Evolutionary conservation across 1,140 invertebrate species (phyloP), one percentile per base, ranked within the genome.

Genomic region (Drosophila seguyi): DNA sequence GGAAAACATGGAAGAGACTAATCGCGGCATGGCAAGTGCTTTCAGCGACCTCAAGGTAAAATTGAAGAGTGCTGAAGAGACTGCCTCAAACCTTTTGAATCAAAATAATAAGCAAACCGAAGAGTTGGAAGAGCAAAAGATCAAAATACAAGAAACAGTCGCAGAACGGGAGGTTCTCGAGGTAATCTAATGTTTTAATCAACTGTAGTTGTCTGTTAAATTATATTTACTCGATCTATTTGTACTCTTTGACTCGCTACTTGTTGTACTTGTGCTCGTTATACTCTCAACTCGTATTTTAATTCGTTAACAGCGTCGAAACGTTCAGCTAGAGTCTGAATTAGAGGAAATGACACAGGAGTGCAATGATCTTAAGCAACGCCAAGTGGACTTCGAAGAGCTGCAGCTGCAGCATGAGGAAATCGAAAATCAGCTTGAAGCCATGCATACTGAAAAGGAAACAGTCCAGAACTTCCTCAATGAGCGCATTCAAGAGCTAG

Each of bases 381-480:
- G 27, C 18, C 7, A 16, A 10, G 14, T 1, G 18, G 2, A 36
- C 2, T 22, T 16, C 4, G 14, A 36, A 3, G 20, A 3, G 0
- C 2, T 38, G 8, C 34, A 38, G 20, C n/a, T 11, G 8, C 3
- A 4, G 2, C 6, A 5, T n/a, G 34, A 38, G 4, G 4, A 25
- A n/a, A n/a, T n/a, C 1, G 1, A 14, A 6, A 11, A n/a, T 22
- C 20, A 52, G 13, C 29, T 52, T 5, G 13, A 52, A 52, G 0
- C 7, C 3, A 6, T 3, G n/a, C n/a, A 3, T 20, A 14, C 6
- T 18, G 48, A 52, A 7, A 52, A 14, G 11, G 27, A 34, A 52
- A 14, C 0, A 2, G 0, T 5, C 0, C 11, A 20, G 1, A 14
- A 7, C 6, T 7, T 13, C 3, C 11, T 52, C 1, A 4, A 20